Base-by-base conservation (phyloP, 1,140 invertebrate genomes). In the Hyles euphorbiae region DNA sequence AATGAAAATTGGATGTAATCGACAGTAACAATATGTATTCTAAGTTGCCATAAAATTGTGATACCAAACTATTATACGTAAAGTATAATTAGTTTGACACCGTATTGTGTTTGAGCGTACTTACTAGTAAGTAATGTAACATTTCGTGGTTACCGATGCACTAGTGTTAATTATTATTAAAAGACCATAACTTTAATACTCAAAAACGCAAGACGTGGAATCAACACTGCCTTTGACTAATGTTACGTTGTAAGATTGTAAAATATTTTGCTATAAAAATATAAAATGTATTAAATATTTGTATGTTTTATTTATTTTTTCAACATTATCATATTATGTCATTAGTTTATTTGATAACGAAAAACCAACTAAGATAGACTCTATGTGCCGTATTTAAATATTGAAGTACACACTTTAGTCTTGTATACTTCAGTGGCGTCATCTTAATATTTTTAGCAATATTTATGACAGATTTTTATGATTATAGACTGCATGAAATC, bases 1-100 rank as follows among this genome's bases (percentile, higher is more conserved):
- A 2, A 5, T 40, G 5, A 52, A 32, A 33, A 33, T 34, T 53
- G 9, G 52, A 10, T 53, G 36, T 12, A 43, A 53, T n/a, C n/a
- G 52, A 5, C 6, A 58, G 46, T 63, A 52, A 57, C 61, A 60
- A 61, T 51, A 60, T 64, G 60, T 60, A 65, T 63, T 65, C 48
- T 76, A 71, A 78, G 81, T 70, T 86, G 85, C 85, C 85, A 88
- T 88, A 83, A 76, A 78, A 74, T 73, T 82, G 81, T 84, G 77
- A 84, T 88, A 84, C 80, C 80, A 86, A 83, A 82, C 74, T 67
- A 61, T 68, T 58, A 53, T 67, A 65, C 63, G 54, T 59, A 65
- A 63, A 34, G 36, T 40, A 40, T 40, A 40, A 40, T 2, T 5
- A 8, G 12, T 48, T 48, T 48, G 7, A 48, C 46, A 48, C 4